Evolutionary conservation across 2,797 vertebrate species (phyloP).

Genomic region (Melanotaenia boesemani): DNA sequence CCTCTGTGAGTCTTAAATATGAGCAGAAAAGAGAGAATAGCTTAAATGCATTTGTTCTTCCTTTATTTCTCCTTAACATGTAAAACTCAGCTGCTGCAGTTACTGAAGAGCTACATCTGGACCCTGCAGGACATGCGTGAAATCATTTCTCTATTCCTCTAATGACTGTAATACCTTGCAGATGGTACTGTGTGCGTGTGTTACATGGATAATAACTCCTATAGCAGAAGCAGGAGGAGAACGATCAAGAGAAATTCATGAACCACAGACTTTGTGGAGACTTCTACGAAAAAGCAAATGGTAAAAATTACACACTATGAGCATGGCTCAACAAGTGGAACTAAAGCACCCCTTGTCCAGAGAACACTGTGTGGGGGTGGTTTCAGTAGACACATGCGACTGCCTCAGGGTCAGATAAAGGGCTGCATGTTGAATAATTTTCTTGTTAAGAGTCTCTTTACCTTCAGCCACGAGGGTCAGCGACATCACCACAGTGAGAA

Average conservation of each 20-base stretch:
- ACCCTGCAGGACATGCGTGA: constrained; percentile 69
- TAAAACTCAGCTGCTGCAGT: constrained; percentile 45
- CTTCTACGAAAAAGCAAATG: constrained; percentile 55
- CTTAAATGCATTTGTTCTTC: constrained; percentile 46
- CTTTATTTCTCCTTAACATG: constrained; percentile 45
- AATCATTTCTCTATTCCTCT: constrained; percentile 78
- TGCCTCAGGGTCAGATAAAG: constrained; percentile 18
- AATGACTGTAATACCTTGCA: constrained; percentile 78
- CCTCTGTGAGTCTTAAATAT: constrained; percentile 30
- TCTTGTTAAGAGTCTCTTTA: constrained; percentile 18
- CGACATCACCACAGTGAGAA: constrained; percentile 39
- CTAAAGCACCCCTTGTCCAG: constrained; percentile 31
- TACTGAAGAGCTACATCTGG: constrained; percentile 66
- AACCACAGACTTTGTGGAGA: constrained; percentile 44
- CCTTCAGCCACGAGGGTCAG: constrained; percentile 19
- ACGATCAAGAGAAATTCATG: constrained; percentile 15
- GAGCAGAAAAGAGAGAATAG: constrained; percentile 22
- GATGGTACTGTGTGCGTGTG: constrained; percentile 58
- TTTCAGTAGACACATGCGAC: constrained; percentile 29
- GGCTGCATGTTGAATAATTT: constrained; percentile 38
- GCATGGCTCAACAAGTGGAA: constrained; percentile 35
- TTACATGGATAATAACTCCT: constrained; percentile 46
- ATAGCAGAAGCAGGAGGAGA: constrained; percentile 45
- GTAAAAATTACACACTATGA: constrained; percentile 39
- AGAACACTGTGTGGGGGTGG: constrained; percentile 24